Evolutionary conservation across 2,888 invertebrate species (phyloP), one percentile per base, ranked within the genome.

Genomic region (Synanthedon tipuliformis): DNA sequence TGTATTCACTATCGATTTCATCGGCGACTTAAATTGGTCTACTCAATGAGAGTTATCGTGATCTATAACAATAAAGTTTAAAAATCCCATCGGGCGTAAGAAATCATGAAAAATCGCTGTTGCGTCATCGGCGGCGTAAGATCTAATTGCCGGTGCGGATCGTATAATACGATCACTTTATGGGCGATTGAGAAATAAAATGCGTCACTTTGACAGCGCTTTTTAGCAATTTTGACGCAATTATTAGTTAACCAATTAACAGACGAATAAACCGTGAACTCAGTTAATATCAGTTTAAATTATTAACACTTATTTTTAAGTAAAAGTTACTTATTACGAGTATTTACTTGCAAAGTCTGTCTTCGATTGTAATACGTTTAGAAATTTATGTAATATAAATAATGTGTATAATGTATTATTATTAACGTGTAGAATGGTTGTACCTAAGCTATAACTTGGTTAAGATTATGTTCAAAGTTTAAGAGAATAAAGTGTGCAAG

Each of bases 41-140:
- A 60, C 55, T 68, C 58, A 60, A 60, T 65, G 60, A 64, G 63
- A 59, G 65, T 61, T 75, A 68, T 73, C 81, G 81, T 83, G 82
- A 78, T 78, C 69, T 69, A 66, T 62, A 75, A 81, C 83, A 83
- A 82, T 84, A 79, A 80, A 63, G 64, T 61, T 60, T 65, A 56
- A 61, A 71, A 72, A 73, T 79, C 77, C 71, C 75, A 80, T 73
- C 69, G 69, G 34, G 63, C 67, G 73, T 74, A 78, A 71, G 75
- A 78, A 84, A 83, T 79, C 71, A 73, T 68, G 65, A 72, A 78
- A 81, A 81, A 78, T 78, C 72, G 63, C 8, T 23, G 49, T 49
- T 49, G 23, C 49, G 16, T 49, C 23, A 49, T 49, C 11, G 16
- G 16, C 15, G 18, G n/a, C 45, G 45, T 45, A 45, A 40, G 13